Base-by-base conservation (phyloP, 2,888 invertebrate species). In the Hydrotaea cyrtoneurina region DNA sequence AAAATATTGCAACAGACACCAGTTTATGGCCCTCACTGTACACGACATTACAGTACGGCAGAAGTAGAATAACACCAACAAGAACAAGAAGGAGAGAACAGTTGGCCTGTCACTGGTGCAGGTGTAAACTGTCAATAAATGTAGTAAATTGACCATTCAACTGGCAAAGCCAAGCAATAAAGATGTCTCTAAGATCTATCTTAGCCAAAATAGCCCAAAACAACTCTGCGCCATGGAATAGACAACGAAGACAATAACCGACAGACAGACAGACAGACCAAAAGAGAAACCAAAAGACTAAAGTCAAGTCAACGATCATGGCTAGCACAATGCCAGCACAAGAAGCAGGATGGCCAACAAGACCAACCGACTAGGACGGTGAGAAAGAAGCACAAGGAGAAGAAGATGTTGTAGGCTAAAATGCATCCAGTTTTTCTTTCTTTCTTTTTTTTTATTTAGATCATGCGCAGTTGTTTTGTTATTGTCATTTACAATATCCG, bases 101-200 rank as follows among this genome's bases (percentile, higher is more conserved):
- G 75, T 77, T 74, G 64, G 53, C 59, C 87, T 87, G 87, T 87
- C 87, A 89, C 87, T 77, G 75, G 87, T 87, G 89, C 90, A 90
- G 90, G 90, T 90, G 90, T 91, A 90, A 90, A 87, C 90, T 90
- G 89, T 88, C 89, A 88, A 88, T 87, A 86, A 87, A 82, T 83
- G 84, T 77, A 85, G 84, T 87, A 86, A 86, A 87, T 86, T 87
- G 84, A 64, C 85, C 85, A 75, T 79, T 79, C 78, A 72, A 78
- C 84, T 83, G 86, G 74, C 82, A 79, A 86, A 78, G 74, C 76
- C 17, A 82, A 80, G 79, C 86, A 86, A 86, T 86, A 86, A 86
- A 86, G 85, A 85, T 85, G 86, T 86, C 39, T 50, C 50, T 50
- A 46, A 46, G 69, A 69, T 69, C 69, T 46, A 46, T 69, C 69